Percentiles rank a stretch among this genome's conserved stretches.
These are phyloP conservation scores for Hemicentrotus pulcherrimus DNA, from an alignment of 35 echinoderm and acorn worm species.

Conservation along the genomic window DNA sequence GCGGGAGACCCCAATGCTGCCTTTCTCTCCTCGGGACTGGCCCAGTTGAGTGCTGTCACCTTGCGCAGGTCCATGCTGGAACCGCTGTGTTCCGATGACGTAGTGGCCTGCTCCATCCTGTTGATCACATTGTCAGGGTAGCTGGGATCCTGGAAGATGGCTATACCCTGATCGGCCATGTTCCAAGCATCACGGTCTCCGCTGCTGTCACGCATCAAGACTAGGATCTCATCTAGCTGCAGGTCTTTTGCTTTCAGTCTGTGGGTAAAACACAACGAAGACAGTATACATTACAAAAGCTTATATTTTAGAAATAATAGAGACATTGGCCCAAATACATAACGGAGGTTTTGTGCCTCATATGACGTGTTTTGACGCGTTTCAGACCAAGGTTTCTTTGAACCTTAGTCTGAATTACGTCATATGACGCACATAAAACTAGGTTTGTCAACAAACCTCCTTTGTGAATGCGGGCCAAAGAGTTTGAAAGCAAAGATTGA, in stretches of 20 bases:
- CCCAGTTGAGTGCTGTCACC: not conserved
- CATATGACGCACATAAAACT: too few relatives aligned
- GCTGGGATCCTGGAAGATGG: slow-evolving; percentile 62
- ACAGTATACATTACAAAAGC: not conserved
- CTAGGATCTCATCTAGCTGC: slow-evolving; percentile 71
- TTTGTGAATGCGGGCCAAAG: too few relatives aligned
- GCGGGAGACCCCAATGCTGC: not conserved
- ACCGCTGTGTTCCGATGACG: slow-evolving; percentile 61
- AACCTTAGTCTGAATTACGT: too few relatives aligned
- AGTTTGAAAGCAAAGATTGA: too few relatives aligned
- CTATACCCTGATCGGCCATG: slow-evolving; percentile 91
- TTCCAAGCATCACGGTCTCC: slow-evolving; percentile 91
- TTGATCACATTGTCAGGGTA: slow-evolving; percentile 44
- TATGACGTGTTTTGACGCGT: too few relatives aligned
- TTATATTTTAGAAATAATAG: not conserved
- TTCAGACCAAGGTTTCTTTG: too few relatives aligned
- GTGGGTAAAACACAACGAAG: not conserved
- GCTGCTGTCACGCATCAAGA: slow-evolving; percentile 70
- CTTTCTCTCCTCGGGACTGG: slow-evolving; percentile 13
- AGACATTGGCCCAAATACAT: too few relatives aligned
- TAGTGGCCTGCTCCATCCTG: slow-evolving; percentile 29
- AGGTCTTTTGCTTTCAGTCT: slow-evolving; percentile 83
- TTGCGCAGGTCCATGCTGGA: slow-evolving; percentile 49
- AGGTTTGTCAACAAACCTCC: too few relatives aligned
- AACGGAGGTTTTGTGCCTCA: too few relatives aligned